A percentile compares a stretch with the other conserved stretches of the same genome.
Conservation (phyloP, 1,140 invertebrate species). For the Orchesella cincta region DNA sequence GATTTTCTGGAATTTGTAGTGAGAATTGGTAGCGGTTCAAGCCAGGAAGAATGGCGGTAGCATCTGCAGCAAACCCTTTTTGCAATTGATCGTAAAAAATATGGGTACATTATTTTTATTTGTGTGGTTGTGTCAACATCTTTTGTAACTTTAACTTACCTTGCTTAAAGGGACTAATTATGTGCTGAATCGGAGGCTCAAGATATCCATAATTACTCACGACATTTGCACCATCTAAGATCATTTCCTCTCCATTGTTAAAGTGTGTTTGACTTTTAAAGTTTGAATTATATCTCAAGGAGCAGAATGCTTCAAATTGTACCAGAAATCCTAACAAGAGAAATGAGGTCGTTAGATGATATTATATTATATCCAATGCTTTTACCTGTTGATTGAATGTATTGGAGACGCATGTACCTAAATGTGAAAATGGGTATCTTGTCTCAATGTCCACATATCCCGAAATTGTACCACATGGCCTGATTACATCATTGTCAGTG, state of each 20-base stretch:
- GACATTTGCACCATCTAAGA: background rate
- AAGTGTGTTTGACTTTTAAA: background rate
- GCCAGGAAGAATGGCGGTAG: too few species aligned
- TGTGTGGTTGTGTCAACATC: too few species aligned
- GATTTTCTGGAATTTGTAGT: background rate
- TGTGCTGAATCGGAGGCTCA: slow-evolving; percentile 1
- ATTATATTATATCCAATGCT: too few species aligned
- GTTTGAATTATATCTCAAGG: background rate
- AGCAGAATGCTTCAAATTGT: background rate
- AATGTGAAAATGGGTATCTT: slow-evolving; percentile 1
- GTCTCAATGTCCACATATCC: slow-evolving; percentile 3
- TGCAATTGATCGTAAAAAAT: too few species aligned
- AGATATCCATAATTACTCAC: background rate
- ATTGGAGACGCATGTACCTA: background rate
- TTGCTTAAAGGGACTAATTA: too few species aligned
- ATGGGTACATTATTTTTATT: too few species aligned
- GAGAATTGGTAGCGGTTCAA: background rate
- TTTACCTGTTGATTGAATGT: too few species aligned
- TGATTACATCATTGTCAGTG: background rate
- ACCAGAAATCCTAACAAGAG: background rate
- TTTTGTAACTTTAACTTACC: too few species aligned
- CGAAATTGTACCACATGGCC: background rate
- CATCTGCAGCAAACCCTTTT: too few species aligned
- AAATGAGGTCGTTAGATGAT: too few species aligned
- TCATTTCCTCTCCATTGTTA: background rate